Evolutionary conservation across 1,140 invertebrate species (phyloP).

Genomic region (Maconellicoccus hirsutus): DNA sequence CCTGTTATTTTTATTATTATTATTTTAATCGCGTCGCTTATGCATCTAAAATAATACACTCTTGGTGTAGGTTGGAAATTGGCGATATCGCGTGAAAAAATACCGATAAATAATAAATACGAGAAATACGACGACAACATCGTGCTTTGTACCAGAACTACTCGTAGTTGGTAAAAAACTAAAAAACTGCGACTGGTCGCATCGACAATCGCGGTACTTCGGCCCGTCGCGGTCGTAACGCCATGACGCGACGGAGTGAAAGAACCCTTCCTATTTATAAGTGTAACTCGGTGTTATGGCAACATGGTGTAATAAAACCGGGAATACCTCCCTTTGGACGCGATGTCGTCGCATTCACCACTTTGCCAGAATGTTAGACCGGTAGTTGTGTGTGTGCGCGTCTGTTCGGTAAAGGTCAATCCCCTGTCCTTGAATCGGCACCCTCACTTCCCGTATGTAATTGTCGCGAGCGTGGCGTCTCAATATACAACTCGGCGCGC

Average conservation of each 20-base stretch:
- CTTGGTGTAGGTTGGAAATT: no score
- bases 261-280: not conserved
- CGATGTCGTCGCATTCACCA: not conserved
- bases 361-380: not conserved
- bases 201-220: no score
- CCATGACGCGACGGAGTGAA: not conserved
- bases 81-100: no score
- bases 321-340: not conserved
- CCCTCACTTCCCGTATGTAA: slow-evolving; percentile 13
- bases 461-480: slow-evolving; percentile 9
- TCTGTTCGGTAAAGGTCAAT: slow-evolving; percentile 16
- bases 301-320: not conserved
- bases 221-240: no score
- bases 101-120: no score
- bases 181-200: no score
- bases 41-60: no score
- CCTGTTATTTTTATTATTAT: no score
- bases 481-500: not conserved
- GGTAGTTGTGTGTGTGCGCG: not conserved
- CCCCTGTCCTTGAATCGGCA: slow-evolving; percentile 21
- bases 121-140: no score
- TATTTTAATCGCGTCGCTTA: no score
- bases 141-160: no score
- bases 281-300: not conserved
- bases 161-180: no score